Percentiles rank a stretch among this genome's conserved stretches.
Conservation (phyloP, 1,140 invertebrate genomes). For the Scaptomyza montana region DNA sequence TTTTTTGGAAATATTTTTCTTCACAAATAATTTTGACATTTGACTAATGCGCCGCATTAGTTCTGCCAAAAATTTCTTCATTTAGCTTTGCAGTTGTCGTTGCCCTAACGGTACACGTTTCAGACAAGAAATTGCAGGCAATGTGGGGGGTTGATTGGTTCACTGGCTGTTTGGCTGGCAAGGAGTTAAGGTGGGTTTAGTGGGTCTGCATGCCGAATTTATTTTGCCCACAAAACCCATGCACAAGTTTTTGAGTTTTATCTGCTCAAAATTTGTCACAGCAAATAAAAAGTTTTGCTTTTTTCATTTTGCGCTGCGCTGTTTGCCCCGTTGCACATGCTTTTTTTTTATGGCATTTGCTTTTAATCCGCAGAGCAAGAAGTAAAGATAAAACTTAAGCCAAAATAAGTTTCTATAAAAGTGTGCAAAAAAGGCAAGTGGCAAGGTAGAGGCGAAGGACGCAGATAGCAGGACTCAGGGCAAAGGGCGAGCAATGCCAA, state of each 20-base stretch:
- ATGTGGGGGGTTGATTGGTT: neutral
- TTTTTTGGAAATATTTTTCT: conserved; percentile 56
- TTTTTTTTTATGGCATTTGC: conserved; percentile 41
- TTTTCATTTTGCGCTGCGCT: conserved; percentile 43
- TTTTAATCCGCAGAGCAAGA: conserved; percentile 68
- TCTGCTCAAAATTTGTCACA: conserved; percentile 79
- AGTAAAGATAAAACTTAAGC: conserved; percentile 79
- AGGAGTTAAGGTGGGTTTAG: neutral
- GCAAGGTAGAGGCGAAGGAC: neutral
- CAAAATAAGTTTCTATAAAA: conserved; percentile 74
- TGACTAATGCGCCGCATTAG: conserved; percentile 76
- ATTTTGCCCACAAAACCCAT: conserved; percentile 54
- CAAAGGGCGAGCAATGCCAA: too few species aligned
- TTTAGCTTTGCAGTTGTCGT: conserved; percentile 61
- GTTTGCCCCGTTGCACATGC: conserved; percentile 26
- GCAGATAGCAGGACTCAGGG: conserved; percentile 9
- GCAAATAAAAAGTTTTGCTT: conserved; percentile 77
- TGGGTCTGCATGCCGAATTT: conserved; percentile 54
- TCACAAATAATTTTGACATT: conserved; percentile 74
- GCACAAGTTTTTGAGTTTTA: conserved; percentile 72
- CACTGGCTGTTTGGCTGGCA: neutral
- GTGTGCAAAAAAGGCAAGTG: conserved; percentile 33
- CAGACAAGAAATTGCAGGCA: neutral
- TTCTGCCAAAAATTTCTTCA: conserved; percentile 79
- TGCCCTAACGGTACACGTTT: conserved; percentile 31